Percentiles rank a stretch among this genome's conserved stretches.
Conservation (phyloP, 2,888 invertebrate species). For the Drosophila flavopinicola region DNA sequence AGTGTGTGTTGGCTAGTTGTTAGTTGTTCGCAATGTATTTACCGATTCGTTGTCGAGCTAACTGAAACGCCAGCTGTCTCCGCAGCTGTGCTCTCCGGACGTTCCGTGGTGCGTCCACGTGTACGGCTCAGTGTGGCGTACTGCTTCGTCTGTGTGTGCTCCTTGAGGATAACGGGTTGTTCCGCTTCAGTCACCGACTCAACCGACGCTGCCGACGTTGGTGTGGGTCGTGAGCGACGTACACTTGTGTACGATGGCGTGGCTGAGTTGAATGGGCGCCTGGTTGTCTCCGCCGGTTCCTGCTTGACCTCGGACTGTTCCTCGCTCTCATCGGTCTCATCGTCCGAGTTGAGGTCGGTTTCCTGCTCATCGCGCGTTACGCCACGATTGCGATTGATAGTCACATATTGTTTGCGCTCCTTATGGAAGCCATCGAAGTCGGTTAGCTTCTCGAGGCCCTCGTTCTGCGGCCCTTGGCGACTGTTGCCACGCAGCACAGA, state of each 20-base stretch:
- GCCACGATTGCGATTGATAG: constrained; percentile 87
- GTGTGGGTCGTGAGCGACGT: constrained; percentile 87
- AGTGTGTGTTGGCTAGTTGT: neutral
- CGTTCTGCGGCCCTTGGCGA: constrained; percentile 86
- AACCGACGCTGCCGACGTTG: constrained; percentile 14
- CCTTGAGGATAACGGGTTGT: constrained; percentile 9
- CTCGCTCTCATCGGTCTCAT: constrained; percentile 26
- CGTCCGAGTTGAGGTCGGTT: constrained; percentile 15
- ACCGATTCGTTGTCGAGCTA: constrained; percentile 74
- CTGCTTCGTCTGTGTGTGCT: constrained; percentile 51
- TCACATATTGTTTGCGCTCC: constrained; percentile 88
- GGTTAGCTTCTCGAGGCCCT: constrained; percentile 84
- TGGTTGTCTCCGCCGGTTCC: constrained; percentile 44
- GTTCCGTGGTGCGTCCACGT: constrained; percentile 61
- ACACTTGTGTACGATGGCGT: constrained; percentile 90
- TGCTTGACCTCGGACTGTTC: constrained; percentile 17
- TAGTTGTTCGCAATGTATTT: constrained; percentile 3
- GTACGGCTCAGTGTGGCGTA: constrained; percentile 77
- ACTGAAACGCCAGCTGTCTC: constrained; percentile 24
- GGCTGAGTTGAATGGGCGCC: constrained; percentile 65
- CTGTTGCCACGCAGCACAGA: constrained; percentile 87
- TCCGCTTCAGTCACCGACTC: constrained; percentile 16
- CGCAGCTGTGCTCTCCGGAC: constrained; percentile 44
- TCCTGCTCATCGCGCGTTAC: constrained; percentile 66
- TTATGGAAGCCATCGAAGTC: constrained; percentile 84